Conservation (phyloP, 2,888 invertebrate species). For the Hydrotaea diabolus region DNA sequence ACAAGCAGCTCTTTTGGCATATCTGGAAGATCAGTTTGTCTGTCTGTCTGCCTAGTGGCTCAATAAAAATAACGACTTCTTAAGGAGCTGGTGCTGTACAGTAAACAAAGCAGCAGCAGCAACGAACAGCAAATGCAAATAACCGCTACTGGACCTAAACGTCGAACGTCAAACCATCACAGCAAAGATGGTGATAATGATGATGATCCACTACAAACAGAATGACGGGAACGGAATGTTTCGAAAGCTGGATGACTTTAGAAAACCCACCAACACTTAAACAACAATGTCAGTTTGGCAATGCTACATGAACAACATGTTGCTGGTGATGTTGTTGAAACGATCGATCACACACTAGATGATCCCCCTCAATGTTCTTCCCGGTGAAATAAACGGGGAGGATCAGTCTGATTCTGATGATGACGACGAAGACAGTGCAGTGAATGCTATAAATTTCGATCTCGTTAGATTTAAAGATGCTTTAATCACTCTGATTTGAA, state of each 20-base stretch:
- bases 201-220: slow-evolving; percentile 46
- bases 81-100: slow-evolving; percentile 17
- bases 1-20: background rate
- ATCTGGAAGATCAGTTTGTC: background rate
- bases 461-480: too few relatives aligned
- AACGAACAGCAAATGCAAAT: slow-evolving; percentile 41
- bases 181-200: slow-evolving; percentile 15
- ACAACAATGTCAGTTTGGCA: too few relatives aligned
- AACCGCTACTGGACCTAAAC: slow-evolving; percentile 56
- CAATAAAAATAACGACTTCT: slow-evolving; percentile 56
- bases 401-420: too few relatives aligned
- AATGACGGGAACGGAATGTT: slow-evolving; percentile 48
- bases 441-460: too few relatives aligned
- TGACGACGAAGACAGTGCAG: too few relatives aligned
- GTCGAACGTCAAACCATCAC: background rate
- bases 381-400: too few relatives aligned
- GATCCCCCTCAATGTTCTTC: too few relatives aligned
- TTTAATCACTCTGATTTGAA: too few relatives aligned
- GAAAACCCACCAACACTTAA: too few relatives aligned
- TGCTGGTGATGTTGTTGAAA: slow-evolving; percentile 37
- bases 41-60: slow-evolving; percentile 45
- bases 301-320: too few relatives aligned
- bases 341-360: background rate
- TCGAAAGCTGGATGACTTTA: background rate
- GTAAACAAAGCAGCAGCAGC: background rate